Base-by-base conservation (phyloP, 23 tunicate genomes). In the Halocynthia roretzi region DNA sequence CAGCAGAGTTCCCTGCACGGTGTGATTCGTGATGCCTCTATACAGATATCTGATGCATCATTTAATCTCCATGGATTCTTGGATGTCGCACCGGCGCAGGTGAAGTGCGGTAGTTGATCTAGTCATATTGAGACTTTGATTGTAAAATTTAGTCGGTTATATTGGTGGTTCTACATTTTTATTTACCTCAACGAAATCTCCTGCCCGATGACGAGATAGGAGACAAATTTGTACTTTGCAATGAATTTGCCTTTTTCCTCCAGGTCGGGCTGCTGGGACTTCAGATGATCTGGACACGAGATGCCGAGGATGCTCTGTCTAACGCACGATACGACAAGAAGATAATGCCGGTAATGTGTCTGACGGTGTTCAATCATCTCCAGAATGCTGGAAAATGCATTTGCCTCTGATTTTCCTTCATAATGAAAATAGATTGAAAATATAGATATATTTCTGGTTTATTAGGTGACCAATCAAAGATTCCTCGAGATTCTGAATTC, bases 251-350 rank as follows among this genome's bases (percentile, higher is more conserved):
- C 44, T 31, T 31, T 31, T 31, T 31, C 44, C 44, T 75, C 8
- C 84, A 92, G 98, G 92, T 92, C 53, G 98, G 98, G 7, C 56
- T 92, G 61, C 86, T 87, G 50, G 98, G 86, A 19, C 71, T 94
- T 52, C 99, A 94, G 67, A 88, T 94, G 99, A 52, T 94, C 9
- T 94, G 99, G 99, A 94, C 99, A 5, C 77, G 86, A 19, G 99
- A 94, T 62, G 87, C 99, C 2, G 99, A 94, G 63, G 95, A 85
- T 7, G 95, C 99, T 17, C 84, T 94, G 14, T 69, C 85, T 40
- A 82, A 88, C 56, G 99, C 99, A 8, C 76, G 95, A 44, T 76
- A 78, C 51, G 99, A 94, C 85, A 88, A 89, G 84, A 94, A 94
- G 72, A 78, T 94, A 23, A 94, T 94, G 99, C 81, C 83, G 54